Percentiles rank a stretch among this genome's conserved stretches.
These are phyloP conservation scores for Dysdera silvatica DNA, from an alignment of 1,140 invertebrate species.

Conservation along the genomic window DNA sequence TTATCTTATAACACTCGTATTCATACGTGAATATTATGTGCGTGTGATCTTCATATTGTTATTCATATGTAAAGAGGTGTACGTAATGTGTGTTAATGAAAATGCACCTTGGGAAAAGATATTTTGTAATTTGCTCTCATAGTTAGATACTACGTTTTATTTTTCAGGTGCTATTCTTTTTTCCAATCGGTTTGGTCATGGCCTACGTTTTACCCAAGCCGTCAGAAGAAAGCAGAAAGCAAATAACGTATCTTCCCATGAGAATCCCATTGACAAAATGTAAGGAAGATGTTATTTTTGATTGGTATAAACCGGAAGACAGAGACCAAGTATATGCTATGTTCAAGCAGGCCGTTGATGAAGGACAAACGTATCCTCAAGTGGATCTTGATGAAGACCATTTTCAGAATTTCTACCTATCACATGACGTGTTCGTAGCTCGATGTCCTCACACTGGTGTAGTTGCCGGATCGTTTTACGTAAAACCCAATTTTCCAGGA, in stretches of 20 bases:
- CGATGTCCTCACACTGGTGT: constrained; percentile 2
- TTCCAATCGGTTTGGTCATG: too few species aligned
- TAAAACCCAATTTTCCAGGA: constrained; percentile 39
- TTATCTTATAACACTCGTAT: too few species aligned
- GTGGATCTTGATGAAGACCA: constrained; percentile 30
- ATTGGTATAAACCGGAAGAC: constrained; percentile 7
- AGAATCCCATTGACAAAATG: not conserved
- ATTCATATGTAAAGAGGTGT: too few species aligned
- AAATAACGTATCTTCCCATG: constrained; percentile 8
- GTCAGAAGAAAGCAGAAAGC: not conserved
- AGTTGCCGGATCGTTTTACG: constrained; percentile 35
- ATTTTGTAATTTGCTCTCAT: too few species aligned
- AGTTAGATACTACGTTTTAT: too few species aligned
- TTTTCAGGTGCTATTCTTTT: too few species aligned
- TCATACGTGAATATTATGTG: too few species aligned
- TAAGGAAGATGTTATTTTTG: not conserved
- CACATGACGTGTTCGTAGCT: constrained; percentile 35
- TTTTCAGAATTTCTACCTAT: constrained; percentile 36
- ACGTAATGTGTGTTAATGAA: too few species aligned
- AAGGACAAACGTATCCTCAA: constrained; percentile 37
- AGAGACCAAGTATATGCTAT: constrained; percentile 30
- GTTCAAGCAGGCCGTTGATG: constrained; percentile 32
- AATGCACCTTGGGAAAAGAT: too few species aligned
- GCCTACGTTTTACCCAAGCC: constrained; percentile 9
- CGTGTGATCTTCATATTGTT: too few species aligned